Evolutionary conservation across 2,113 vertebrate genomes (phyloP).

Genomic region (Odontesthes bonariensis): DNA sequence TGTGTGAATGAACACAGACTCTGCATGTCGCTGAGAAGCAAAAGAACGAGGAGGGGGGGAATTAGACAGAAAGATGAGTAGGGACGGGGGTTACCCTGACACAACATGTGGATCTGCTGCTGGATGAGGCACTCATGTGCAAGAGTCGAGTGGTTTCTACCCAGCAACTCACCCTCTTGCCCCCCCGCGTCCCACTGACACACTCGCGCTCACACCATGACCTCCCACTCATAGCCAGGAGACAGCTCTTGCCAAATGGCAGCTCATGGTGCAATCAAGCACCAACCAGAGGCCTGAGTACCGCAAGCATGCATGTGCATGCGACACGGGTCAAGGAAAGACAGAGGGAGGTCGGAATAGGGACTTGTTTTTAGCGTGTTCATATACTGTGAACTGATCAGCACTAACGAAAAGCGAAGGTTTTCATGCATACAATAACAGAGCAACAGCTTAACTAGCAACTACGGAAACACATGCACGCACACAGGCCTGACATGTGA

Average conservation of each 20-base stretch:
- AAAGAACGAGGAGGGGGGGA: not conserved
- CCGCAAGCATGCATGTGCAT: slow-evolving; percentile 3
- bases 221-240: slow-evolving; percentile 52
- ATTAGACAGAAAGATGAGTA: not conserved
- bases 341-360: slow-evolving; percentile 16
- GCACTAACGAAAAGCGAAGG: slow-evolving; percentile 50
- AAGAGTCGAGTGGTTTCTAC: slow-evolving; percentile 68
- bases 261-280: slow-evolving; percentile 56
- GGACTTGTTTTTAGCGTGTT: slow-evolving; percentile 78
- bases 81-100: slow-evolving; percentile 43
- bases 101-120: slow-evolving; percentile 56
- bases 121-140: slow-evolving; percentile 50
- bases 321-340: slow-evolving; percentile 28
- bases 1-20: slow-evolving; percentile 58
- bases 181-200: slow-evolving; percentile 17
- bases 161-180: slow-evolving; percentile 71
- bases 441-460: not conserved
- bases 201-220: slow-evolving; percentile 49
- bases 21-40: slow-evolving; percentile 16
- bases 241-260: slow-evolving; percentile 67
- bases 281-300: slow-evolving; percentile 29
- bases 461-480: not conserved
- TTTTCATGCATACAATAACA: slow-evolving; percentile 66
- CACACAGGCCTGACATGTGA: slow-evolving; percentile 18
- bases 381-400: slow-evolving; percentile 77